phyloP scores from a whole-genome alignment of 1,140 invertebrate species.

The Tetramorium simillimum region DNA sequence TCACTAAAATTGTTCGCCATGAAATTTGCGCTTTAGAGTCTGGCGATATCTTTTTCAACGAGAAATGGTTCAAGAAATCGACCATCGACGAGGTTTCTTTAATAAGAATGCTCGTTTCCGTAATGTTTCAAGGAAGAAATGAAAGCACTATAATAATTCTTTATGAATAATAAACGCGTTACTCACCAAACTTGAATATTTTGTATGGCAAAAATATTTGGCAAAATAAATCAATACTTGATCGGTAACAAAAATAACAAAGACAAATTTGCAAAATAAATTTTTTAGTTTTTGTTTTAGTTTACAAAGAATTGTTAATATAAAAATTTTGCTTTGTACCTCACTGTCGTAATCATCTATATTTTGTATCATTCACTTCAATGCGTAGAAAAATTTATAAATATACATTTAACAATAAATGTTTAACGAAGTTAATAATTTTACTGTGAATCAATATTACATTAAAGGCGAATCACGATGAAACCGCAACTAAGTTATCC shows the following conservation, averaged over 20 bases:
- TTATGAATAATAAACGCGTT: not conserved
- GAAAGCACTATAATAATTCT: not conserved
- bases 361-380: constrained; percentile 2
- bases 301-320: not conserved
- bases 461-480: constrained; percentile 3
- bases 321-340: not conserved
- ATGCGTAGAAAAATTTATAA: not conserved
- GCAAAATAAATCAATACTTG: not conserved
- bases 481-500: constrained; percentile 38
- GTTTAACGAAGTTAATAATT: not conserved
- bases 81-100: not conserved
- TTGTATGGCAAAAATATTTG: not conserved
- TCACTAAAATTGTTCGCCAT: not conserved
- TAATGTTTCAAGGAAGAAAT: not conserved
- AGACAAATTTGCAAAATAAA: constrained; percentile 5
- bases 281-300: not conserved
- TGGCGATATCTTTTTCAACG: not conserved
- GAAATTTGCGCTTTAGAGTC: not conserved
- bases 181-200: not conserved
- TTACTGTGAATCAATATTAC: constrained; percentile 25
- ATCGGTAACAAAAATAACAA: not conserved
- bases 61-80: not conserved
- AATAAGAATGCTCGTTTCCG: not conserved
- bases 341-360: not conserved
- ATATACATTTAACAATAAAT: not conserved